These are phyloP conservation scores for Samia ricini DNA, from an alignment of 1,140 invertebrate species.

Conservation along the genomic window DNA sequence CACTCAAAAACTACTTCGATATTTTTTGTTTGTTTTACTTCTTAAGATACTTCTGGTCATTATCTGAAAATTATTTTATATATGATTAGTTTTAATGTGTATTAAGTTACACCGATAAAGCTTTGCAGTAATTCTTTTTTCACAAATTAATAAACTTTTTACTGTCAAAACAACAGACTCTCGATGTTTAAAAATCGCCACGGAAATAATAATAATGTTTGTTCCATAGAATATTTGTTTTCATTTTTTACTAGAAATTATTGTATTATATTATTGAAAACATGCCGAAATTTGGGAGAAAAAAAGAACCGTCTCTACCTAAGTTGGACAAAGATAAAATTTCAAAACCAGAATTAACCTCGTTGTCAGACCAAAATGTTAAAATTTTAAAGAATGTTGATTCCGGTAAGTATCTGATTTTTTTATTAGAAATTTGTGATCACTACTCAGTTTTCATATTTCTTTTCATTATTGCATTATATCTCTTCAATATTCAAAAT, in stretches of 20 bases:
- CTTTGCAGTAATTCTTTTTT: too few relatives aligned
- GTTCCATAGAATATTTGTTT: constrained; percentile 1
- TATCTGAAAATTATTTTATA: too few relatives aligned
- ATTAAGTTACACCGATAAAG: too few relatives aligned
- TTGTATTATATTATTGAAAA: not conserved
- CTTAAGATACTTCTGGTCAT: constrained; percentile 1
- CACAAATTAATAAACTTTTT: too few relatives aligned
- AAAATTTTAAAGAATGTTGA: constrained; percentile 37
- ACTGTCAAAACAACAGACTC: not conserved
- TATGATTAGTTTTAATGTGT: too few relatives aligned
- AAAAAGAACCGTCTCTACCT: constrained; percentile 11
- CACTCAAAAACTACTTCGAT: too few relatives aligned
- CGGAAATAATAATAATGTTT: not conserved
- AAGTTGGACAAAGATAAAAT: constrained; percentile 17
- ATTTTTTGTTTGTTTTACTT: too few relatives aligned
- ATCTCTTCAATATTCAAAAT: too few relatives aligned
- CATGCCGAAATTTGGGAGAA: constrained; percentile 17
- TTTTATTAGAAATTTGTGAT: too few relatives aligned
- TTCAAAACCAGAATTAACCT: constrained; percentile 30
- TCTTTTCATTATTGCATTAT: too few relatives aligned
- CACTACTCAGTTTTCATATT: too few relatives aligned
- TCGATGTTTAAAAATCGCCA: not conserved
- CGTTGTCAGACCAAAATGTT: constrained; percentile 42
- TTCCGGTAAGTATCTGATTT: constrained; percentile 21
- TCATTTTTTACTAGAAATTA: not conserved